phyloP scores from a whole-genome alignment of 92 coral and sea anemone genomes.

The Plumapathes pennacea region DNA sequence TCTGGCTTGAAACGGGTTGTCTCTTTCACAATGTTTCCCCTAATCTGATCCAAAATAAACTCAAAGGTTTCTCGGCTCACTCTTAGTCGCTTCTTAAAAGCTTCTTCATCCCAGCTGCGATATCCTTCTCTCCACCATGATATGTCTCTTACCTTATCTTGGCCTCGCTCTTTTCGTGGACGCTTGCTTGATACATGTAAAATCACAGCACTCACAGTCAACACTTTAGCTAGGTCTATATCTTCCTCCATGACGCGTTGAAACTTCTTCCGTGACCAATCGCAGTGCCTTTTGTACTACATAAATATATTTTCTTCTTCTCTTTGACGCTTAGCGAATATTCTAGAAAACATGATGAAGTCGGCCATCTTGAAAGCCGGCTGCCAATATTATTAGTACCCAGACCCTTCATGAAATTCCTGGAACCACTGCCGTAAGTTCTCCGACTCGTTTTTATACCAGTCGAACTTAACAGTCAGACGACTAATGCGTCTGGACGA shows the following conservation, averaged over 20 bases:
- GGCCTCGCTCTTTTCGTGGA: constrained; percentile 18
- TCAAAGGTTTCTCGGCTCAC: constrained; percentile 48
- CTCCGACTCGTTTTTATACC: no score
- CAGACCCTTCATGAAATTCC: no score
- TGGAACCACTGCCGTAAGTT: no score
- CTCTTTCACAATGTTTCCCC: constrained; percentile 16
- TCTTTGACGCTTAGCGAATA: no score
- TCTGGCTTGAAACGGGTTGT: constrained; percentile 49
- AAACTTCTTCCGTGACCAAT: constrained; percentile 11
- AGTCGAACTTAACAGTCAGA: no score
- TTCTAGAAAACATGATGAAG: no score
- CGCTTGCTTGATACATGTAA: no score
- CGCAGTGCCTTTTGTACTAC: no score
- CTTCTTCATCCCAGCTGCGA: constrained; percentile 37
- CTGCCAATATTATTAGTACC: no score
- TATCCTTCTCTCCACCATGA: constrained; percentile 55
- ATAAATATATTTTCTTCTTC: no score
- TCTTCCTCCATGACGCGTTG: constrained; percentile 20
- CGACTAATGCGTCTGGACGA: no score
- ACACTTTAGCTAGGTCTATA: constrained; percentile 5
- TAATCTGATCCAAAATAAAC: constrained; percentile 32
- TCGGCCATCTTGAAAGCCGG: no score
- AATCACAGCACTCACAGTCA: constrained; percentile 19
- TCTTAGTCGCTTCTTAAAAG: constrained; percentile 45
- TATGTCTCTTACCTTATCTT: constrained; percentile 23